These are phyloP conservation scores for Priocnemis perturbator DNA, from an alignment of 2,888 invertebrate genomes.

Conservation along the genomic window DNA sequence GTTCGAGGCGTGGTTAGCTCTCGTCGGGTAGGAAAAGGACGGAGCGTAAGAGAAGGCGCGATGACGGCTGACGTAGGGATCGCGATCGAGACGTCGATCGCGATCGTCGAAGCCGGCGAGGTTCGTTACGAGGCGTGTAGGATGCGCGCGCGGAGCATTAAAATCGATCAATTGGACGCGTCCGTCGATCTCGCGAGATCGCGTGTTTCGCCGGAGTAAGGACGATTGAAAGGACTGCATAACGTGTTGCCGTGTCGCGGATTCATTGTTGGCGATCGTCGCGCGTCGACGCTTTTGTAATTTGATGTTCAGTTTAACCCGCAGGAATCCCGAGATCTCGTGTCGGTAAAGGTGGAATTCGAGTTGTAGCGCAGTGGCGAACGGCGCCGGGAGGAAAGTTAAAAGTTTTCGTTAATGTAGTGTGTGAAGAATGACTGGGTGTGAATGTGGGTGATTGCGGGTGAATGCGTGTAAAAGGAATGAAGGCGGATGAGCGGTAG, in stretches of 20 bases:
- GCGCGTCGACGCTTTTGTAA: neutral
- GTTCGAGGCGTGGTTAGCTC: conserved; percentile 44
- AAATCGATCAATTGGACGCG: neutral
- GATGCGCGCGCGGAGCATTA: neutral
- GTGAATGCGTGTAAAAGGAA: too few species aligned
- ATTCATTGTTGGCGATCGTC: conserved; percentile 18
- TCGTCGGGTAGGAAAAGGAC: conserved; percentile 6
- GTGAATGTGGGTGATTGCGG: too few species aligned
- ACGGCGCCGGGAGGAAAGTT: too few species aligned
- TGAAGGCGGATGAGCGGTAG: too few species aligned
- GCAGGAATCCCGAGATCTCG: too few species aligned
- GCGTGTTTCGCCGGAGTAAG: neutral
- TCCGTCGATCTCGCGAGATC: too few species aligned
- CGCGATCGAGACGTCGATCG: conserved; percentile 43
- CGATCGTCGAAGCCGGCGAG: conserved; percentile 12
- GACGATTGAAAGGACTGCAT: conserved; percentile 15
- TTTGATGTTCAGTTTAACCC: too few species aligned
- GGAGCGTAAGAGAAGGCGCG: conserved; percentile 23
- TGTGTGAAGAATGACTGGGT: too few species aligned
- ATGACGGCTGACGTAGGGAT: conserved; percentile 27
- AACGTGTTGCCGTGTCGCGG: neutral
- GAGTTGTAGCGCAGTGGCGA: too few species aligned
- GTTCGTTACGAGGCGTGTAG: conserved; percentile 1
- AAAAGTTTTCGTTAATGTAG: too few species aligned
- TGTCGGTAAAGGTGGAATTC: too few species aligned